Conservation (phyloP, 1,140 invertebrate genomes). For the Philaenus spumarius region DNA sequence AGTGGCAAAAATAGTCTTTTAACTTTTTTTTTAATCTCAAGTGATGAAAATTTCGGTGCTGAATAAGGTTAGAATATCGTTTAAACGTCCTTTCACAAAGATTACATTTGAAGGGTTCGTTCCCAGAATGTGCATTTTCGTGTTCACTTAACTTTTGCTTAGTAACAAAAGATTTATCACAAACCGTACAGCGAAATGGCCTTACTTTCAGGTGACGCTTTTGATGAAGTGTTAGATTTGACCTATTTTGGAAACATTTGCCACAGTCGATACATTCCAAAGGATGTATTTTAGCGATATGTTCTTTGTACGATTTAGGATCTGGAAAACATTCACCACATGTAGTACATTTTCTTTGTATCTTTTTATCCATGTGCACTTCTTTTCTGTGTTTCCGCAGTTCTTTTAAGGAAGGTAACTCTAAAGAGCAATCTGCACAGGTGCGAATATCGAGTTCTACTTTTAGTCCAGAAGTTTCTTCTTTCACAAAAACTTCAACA, state of each 20-base stretch:
- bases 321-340: slow-evolving; percentile 29
- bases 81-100: slow-evolving; percentile 77
- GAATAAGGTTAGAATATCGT: slow-evolving; percentile 75
- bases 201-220: slow-evolving; percentile 71
- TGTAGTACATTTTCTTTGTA: slow-evolving; percentile 26
- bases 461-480: neutral
- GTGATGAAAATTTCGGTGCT: slow-evolving; percentile 68
- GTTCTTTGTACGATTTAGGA: slow-evolving; percentile 27
- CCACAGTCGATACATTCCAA: slow-evolving; percentile 71
- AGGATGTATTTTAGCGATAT: slow-evolving; percentile 56
- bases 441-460: neutral
- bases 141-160: slow-evolving; percentile 72
- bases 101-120: slow-evolving; percentile 71
- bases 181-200: slow-evolving; percentile 66
- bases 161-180: slow-evolving; percentile 73
- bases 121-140: slow-evolving; percentile 71
- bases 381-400: slow-evolving; percentile 17
- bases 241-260: slow-evolving; percentile 45
- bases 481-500: slow-evolving; percentile 4
- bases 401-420: slow-evolving; percentile 19
- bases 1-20: slow-evolving; percentile 73
- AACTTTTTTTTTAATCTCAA: slow-evolving; percentile 56
- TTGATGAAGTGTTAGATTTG: slow-evolving; percentile 63
- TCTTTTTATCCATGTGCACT: slow-evolving; percentile 13
- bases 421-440: slow-evolving; percentile 21